Evolutionary conservation across 2,113 vertebrate genomes (phyloP).

Genomic region (Platichthys flesus): DNA sequence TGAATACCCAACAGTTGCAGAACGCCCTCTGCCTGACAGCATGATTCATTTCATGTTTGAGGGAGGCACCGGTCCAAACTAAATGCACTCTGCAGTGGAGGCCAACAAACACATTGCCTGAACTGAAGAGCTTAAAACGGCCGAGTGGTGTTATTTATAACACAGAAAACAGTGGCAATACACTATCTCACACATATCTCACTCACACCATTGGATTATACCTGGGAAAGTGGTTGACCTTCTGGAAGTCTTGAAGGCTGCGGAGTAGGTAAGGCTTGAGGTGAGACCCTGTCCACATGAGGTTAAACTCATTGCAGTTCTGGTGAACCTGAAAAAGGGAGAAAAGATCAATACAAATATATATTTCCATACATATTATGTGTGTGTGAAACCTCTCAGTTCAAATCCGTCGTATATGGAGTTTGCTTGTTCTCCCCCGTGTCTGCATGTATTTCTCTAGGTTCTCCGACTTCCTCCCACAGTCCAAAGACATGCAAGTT

Average conservation of each 20-base stretch:
- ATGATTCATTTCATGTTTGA: slow-evolving; percentile 73
- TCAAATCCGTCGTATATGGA: too few relatives aligned
- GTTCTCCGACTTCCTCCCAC: background rate
- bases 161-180: slow-evolving; percentile 38
- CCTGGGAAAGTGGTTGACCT: slow-evolving; percentile 99
- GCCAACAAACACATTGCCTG: slow-evolving; percentile 68
- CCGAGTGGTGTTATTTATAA: slow-evolving; percentile 60
- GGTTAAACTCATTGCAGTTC: slow-evolving; percentile 93
- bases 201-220: slow-evolving; percentile 58
- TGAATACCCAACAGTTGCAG: slow-evolving; percentile 46
- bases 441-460: background rate
- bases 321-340: slow-evolving; percentile 86
- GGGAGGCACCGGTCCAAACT: slow-evolving; percentile 62
- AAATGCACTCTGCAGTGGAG: slow-evolving; percentile 60
- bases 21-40: slow-evolving; percentile 52
- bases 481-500: background rate
- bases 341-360: background rate
- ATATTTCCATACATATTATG: background rate
- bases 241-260: slow-evolving; percentile 93
- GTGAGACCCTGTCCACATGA: slow-evolving; percentile 99
- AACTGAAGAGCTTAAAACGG: slow-evolving; percentile 40
- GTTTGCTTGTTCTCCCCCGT: too few relatives aligned
- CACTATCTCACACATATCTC: background rate
- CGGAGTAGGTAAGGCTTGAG: slow-evolving; percentile 93
- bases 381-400: background rate